phyloP scores from a whole-genome alignment of 2,888 invertebrate species.

The Cantharis flavilabris region DNA sequence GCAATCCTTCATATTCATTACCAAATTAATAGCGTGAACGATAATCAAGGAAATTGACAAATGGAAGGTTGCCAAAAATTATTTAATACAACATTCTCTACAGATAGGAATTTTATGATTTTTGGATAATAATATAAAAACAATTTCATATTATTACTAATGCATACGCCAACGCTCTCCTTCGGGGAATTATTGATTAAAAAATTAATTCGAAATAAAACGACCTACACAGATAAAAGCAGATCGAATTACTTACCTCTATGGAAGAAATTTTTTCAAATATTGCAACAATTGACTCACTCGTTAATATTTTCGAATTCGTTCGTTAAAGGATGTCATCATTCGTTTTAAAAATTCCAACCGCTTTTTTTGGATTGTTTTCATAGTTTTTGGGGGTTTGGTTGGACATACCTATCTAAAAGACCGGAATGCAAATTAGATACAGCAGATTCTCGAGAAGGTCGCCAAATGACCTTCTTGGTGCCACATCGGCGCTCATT shows the following conservation, averaged over 20 bases:
- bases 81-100: background rate
- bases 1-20: background rate
- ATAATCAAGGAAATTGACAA: background rate
- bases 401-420: background rate
- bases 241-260: background rate
- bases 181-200: background rate
- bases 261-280: background rate
- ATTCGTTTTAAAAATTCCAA: background rate
- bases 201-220: background rate
- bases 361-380: background rate
- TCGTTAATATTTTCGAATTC: background rate
- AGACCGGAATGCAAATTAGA: slow-evolving; percentile 3
- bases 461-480: slow-evolving; percentile 19
- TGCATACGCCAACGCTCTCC: background rate
- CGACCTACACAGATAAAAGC: background rate
- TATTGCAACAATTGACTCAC: background rate
- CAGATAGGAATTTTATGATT: background rate
- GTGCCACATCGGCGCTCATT: slow-evolving; percentile 4
- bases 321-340: background rate
- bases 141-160: background rate
- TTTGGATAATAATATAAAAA: background rate
- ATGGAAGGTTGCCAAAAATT: background rate
- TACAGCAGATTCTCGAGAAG: slow-evolving; percentile 23
- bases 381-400: background rate
- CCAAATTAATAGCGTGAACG: background rate